Evolutionary conservation across 2,113 vertebrate genomes (phyloP), one percentile per base, ranked within the genome.

Genomic region (Xiphias gladius): DNA sequence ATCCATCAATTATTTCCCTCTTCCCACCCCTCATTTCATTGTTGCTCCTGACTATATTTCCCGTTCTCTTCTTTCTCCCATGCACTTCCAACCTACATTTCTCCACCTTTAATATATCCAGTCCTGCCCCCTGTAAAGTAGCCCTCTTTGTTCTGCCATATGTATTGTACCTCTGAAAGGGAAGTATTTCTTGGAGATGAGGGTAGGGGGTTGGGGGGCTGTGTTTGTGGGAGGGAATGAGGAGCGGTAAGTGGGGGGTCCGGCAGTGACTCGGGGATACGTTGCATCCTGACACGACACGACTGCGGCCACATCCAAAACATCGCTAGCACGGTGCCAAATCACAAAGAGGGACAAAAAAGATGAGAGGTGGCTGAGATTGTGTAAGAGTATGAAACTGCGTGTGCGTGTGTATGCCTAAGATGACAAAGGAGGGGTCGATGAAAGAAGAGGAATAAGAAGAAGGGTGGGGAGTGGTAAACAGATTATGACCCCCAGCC

Each of bases 401-500:
- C 39, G 39, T 41, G 30, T 19, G 67, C 10, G n/a, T 52, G 26
- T 73, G 43, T 73, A 28, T 39, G 52, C 22, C 70, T 80, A 30
- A 46, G 57, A 46, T 5, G 68, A 50, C 0, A 22, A 73, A 24
- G 46, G 54, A 64, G 63, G 41, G 37, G 48, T 61, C 7, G 26
- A 39, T 13, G 41, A 64, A 30, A 61, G 20, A 58, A 71, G 52
- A 77, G 24, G 58, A 76, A 65, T 57, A 58, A 79, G 43, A 46
- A 63, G 52, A 48, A 48, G 43, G 37, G 24, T 26, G 24, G 30
- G 62, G 22, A 75, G 75, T 26, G 4, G 71, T 57, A 76, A 80
- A 88, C 68, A 85, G 79, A 89, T 82, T 90, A 83, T 80, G 83
- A 82, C 89, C 90, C 76, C 80, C 57, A 70, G 86, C 80, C 12